Conservation (phyloP, 2,888 invertebrate genomes). For the Autographa gamma region DNA sequence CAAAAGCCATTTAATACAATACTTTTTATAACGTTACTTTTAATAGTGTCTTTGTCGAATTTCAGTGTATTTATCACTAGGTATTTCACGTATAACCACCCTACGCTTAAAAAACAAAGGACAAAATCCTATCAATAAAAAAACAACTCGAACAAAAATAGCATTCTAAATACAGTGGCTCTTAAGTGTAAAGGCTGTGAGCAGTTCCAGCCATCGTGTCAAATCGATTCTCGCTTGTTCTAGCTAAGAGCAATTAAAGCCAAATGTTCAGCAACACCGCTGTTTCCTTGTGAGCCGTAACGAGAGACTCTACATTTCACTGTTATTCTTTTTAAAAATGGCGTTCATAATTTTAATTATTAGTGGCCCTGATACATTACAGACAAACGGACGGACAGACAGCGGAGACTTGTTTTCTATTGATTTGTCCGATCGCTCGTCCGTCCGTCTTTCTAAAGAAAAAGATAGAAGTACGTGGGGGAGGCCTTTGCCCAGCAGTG, state of each 20-base stretch:
- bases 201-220: conserved; percentile 14
- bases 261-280: conserved; percentile 71
- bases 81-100: too few species aligned
- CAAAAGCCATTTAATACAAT: too few species aligned
- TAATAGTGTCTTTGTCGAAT: too few species aligned
- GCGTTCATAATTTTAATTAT: conserved; percentile 45
- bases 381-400: too few species aligned
- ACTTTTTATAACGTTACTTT: too few species aligned
- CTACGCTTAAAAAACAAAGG: neutral
- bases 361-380: neutral
- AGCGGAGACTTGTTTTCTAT: too few species aligned
- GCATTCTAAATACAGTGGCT: neutral
- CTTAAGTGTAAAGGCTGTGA: neutral
- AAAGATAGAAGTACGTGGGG: too few species aligned
- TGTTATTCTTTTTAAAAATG: conserved; percentile 65
- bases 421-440: too few species aligned
- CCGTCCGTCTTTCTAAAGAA: too few species aligned
- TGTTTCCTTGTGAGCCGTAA: conserved; percentile 68
- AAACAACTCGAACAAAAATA: neutral
- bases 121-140: neutral
- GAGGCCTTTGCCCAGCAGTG: too few species aligned
- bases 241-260: conserved; percentile 72
- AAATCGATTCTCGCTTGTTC: conserved; percentile 51
- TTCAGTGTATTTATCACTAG: too few species aligned
- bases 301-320: conserved; percentile 65